A percentile compares a stretch with the other conserved stretches of the same genome.
phyloP scores from a whole-genome alignment of 1,140 invertebrate species.

The Platyura marginata region DNA sequence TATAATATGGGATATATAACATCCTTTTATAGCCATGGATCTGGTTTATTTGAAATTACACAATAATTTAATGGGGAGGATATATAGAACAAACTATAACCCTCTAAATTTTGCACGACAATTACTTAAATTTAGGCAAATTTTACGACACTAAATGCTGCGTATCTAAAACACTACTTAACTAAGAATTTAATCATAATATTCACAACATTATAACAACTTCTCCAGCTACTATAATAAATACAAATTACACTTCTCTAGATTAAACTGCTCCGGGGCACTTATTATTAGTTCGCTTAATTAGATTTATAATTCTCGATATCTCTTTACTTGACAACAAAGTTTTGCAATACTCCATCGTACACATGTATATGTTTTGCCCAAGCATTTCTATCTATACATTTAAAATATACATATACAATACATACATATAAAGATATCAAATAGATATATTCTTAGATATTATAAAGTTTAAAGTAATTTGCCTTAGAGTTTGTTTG shows the following conservation, averaged over 20 bases:
- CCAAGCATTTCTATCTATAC: neutral
- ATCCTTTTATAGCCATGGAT: too few species aligned
- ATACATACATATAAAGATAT: neutral
- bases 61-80: too few species aligned
- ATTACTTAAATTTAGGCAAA: too few species aligned
- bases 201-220: neutral
- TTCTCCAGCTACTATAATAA: neutral
- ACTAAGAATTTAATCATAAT: neutral
- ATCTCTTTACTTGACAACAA: constrained; percentile 1
- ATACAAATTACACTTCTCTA: neutral
- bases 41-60: too few species aligned
- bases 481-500: too few species aligned
- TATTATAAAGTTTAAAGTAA: neutral
- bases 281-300: neutral
- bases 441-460: neutral
- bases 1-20: too few species aligned
- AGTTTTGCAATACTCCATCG: neutral
- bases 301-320: neutral
- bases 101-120: too few species aligned
- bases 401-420: neutral
- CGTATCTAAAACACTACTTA: neutral
- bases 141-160: too few species aligned
- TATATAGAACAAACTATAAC: too few species aligned
- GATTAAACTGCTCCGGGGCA: neutral
- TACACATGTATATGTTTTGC: neutral